These are phyloP conservation scores for Nerophis lumbriciformis DNA, from an alignment of 2,113 vertebrate species.

Conservation along the genomic window DNA sequence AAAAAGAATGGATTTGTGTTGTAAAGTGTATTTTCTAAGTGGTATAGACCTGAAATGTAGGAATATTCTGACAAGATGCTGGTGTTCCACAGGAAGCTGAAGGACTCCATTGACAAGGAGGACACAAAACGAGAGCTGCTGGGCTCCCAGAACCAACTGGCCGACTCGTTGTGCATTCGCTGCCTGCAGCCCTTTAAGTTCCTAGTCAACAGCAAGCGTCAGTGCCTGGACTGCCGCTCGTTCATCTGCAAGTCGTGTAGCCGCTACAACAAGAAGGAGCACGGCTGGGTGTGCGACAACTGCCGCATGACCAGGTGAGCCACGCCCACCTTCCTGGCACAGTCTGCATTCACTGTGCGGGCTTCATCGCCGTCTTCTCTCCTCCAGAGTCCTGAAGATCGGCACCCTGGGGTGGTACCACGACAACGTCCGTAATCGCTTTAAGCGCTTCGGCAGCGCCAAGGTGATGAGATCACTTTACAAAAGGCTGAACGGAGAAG, in stretches of 20 bases:
- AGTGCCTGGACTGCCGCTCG: slow-evolving; percentile 82
- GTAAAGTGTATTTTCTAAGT: too few species aligned
- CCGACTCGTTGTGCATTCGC: slow-evolving; percentile 79
- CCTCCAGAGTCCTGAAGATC: slow-evolving; percentile 79
- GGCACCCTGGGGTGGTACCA: slow-evolving; percentile 91
- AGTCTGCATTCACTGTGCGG: not conserved
- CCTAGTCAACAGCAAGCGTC: slow-evolving; percentile 78
- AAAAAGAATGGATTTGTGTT: too few species aligned
- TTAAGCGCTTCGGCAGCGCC: slow-evolving; percentile 89
- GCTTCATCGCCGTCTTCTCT: not conserved
- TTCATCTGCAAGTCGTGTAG: slow-evolving; percentile 84
- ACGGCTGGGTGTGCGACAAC: slow-evolving; percentile 87
- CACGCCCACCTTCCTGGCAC: too few species aligned
- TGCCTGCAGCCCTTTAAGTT: slow-evolving; percentile 90
- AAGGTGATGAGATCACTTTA: slow-evolving; percentile 88
- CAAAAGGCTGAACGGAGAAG: slow-evolving; percentile 76
- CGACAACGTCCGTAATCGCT: slow-evolving; percentile 81
- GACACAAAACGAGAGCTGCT: slow-evolving; percentile 80
- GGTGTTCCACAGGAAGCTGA: slow-evolving; percentile 71
- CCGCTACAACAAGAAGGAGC: slow-evolving; percentile 83
- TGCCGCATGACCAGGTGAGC: slow-evolving; percentile 85
- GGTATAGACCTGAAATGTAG: too few species aligned
- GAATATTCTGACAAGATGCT: not conserved
- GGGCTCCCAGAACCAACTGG: slow-evolving; percentile 63
- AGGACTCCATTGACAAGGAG: slow-evolving; percentile 80